Conservation (phyloP, 2,113 vertebrate genomes). For the Patagioenas fasciata region DNA sequence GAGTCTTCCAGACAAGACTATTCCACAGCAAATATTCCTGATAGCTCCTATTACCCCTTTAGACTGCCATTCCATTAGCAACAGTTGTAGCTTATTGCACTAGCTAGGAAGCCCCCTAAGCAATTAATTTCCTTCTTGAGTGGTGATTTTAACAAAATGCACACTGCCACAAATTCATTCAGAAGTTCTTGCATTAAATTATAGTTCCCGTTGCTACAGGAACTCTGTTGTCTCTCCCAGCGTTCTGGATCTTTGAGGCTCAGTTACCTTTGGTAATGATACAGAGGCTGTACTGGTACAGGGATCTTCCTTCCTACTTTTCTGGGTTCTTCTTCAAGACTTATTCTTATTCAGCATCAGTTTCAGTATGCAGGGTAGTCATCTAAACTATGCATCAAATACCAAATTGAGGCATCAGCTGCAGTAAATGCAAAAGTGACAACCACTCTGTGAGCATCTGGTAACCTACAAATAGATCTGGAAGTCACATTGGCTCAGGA, state of each 20-base stretch:
- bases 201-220: not conserved
- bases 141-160: not conserved
- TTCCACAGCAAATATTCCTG: not conserved
- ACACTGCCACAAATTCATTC: not conserved
- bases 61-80: not conserved
- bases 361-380: not conserved
- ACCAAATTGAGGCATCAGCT: conserved; percentile 1
- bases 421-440: conserved; percentile 30
- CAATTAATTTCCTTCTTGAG: not conserved
- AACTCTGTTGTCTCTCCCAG: not conserved
- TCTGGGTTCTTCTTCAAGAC: not conserved
- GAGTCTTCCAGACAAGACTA: not conserved
- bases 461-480: conserved; percentile 27
- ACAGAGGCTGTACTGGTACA: not conserved
- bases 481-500: conserved; percentile 8
- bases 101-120: not conserved
- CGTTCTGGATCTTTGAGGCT: not conserved
- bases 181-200: not conserved
- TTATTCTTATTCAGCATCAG: not conserved
- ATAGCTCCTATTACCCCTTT: not conserved
- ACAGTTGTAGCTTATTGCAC: not conserved
- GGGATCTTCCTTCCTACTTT: not conserved
- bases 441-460: conserved; percentile 1
- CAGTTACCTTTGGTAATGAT: not conserved
- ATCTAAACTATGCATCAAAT: not conserved